A percentile compares a stretch with the other conserved stretches of the same genome.
Conservation (phyloP, 2,888 invertebrate genomes). For the Elegia similella region DNA sequence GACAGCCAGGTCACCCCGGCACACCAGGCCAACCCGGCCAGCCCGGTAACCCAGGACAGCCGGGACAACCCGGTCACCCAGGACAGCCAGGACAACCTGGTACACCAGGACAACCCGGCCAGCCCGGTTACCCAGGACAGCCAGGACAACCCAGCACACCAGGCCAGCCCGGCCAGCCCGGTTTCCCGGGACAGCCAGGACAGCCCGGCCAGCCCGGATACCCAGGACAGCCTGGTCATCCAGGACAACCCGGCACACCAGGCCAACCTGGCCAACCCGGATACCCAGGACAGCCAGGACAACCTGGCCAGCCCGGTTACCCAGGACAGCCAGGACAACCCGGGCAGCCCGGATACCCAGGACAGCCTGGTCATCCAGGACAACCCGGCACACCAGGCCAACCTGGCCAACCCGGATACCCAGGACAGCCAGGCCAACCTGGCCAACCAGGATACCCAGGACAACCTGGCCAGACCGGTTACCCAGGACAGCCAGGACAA, state of each 20-base stretch:
- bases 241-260: slow-evolving; percentile 28
- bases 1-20: slow-evolving; percentile 19
- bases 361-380: slow-evolving; percentile 35
- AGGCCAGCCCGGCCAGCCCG: slow-evolving; percentile 23
- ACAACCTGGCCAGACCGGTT: slow-evolving; percentile 37
- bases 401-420: slow-evolving; percentile 41
- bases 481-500: slow-evolving; percentile 48
- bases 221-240: slow-evolving; percentile 19
- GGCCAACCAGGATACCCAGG: slow-evolving; percentile 43
- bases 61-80: slow-evolving; percentile 35
- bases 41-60: slow-evolving; percentile 21
- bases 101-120: slow-evolving; percentile 23
- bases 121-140: slow-evolving; percentile 22
- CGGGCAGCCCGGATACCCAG: slow-evolving; percentile 21
- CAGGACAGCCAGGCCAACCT: slow-evolving; percentile 37
- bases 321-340: slow-evolving; percentile 24
- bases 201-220: slow-evolving; percentile 31
- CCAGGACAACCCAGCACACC: slow-evolving; percentile 25
- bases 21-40: slow-evolving; percentile 20
- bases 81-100: slow-evolving; percentile 34
- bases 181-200: slow-evolving; percentile 34
- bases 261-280: slow-evolving; percentile 33
- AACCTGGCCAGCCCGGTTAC: slow-evolving; percentile 23
- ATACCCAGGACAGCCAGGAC: slow-evolving; percentile 32
- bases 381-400: slow-evolving; percentile 32